Evolutionary conservation across 2,888 invertebrate genomes (phyloP).

Genomic region (Holacanthella duospinosa): DNA sequence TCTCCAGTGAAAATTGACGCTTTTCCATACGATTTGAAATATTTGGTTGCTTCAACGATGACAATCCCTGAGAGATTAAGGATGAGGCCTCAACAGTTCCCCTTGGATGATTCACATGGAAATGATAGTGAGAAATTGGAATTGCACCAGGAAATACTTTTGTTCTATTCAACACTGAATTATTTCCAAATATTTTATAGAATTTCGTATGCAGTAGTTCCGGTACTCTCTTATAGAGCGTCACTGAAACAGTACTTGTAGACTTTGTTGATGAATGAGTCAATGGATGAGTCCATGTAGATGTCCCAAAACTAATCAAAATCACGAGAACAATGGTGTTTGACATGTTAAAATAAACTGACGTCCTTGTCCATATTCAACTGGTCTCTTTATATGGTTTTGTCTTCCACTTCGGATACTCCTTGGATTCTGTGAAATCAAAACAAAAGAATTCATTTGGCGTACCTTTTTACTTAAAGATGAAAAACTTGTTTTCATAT

Average conservation of each 20-base stretch:
- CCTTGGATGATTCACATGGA: background rate
- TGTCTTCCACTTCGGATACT: no score
- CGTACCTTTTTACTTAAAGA: no score
- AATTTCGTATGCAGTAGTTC: background rate
- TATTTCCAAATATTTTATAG: background rate
- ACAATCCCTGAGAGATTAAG: no score
- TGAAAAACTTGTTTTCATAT: no score
- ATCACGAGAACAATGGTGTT: background rate
- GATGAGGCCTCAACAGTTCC: no score
- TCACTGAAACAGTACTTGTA: background rate
- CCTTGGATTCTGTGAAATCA: no score
- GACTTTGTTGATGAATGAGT: background rate
- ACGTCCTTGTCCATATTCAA: background rate
- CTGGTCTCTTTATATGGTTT: no score
- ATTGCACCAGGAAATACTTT: background rate
- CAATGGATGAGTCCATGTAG: background rate
- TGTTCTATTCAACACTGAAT: background rate
- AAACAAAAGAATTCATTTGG: no score
- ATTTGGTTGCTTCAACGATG: no score
- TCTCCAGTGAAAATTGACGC: no score
- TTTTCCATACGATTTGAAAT: background rate
- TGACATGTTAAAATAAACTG: no score
- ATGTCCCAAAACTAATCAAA: background rate
- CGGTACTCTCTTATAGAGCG: background rate
- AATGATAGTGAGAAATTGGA: background rate